Evolutionary conservation across 2,888 invertebrate species (phyloP).

Genomic region (Nemotelus nigrinus): DNA sequence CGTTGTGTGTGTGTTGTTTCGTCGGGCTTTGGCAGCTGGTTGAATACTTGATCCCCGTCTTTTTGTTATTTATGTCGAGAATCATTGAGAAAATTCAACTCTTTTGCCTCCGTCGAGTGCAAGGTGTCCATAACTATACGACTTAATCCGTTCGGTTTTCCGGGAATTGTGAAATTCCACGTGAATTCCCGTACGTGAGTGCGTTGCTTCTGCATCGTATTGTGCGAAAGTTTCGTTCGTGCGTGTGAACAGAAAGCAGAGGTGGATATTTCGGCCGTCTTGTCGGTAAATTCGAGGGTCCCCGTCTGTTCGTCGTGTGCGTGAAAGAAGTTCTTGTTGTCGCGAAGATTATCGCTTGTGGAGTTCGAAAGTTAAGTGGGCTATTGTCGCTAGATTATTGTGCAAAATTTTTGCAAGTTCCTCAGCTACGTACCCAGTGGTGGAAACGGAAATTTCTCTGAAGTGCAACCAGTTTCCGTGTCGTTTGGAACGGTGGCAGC

Average conservation of each 20-base stretch:
- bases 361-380: neutral
- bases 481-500: neutral
- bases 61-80: conserved; percentile 35
- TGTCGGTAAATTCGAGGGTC: neutral
- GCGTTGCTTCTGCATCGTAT: neutral
- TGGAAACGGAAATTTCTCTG: neutral
- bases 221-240: conserved; percentile 9
- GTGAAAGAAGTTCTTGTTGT: conserved; percentile 16
- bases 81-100: conserved; percentile 16
- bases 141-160: neutral
- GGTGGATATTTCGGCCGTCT: neutral
- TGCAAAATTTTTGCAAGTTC: no score
- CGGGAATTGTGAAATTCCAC: neutral
- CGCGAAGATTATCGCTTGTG: conserved; percentile 1
- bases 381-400: no score
- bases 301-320: neutral
- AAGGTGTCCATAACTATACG: conserved; percentile 9
- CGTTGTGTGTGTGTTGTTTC: conserved; percentile 2
- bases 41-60: conserved; percentile 5
- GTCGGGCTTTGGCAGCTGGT: neutral
- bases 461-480: conserved; percentile 8
- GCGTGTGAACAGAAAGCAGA: neutral
- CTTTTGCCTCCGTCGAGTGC: conserved; percentile 3
- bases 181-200: conserved; percentile 18
- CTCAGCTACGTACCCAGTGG: no score